Conservation (phyloP, 2,888 invertebrate species). For the Resseliella maxima region DNA sequence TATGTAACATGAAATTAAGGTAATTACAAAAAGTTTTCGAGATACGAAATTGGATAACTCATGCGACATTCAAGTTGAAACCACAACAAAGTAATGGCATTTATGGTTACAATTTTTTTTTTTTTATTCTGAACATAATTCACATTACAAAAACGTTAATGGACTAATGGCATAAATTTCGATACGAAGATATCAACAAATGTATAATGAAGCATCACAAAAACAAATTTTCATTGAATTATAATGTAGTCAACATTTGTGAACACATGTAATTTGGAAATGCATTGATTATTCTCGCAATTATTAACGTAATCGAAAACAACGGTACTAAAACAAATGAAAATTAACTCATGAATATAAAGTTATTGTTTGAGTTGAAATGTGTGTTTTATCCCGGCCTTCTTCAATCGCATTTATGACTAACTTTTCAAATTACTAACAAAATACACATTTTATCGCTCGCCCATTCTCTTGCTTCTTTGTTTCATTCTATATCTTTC, state of each 20-base stretch:
- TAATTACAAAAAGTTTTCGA: constrained; percentile 11
- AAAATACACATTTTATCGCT: background rate
- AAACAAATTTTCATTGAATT: background rate
- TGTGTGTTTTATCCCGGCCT: background rate
- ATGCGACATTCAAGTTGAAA: background rate
- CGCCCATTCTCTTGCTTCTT: background rate
- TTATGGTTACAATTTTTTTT: background rate
- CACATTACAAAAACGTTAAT: background rate
- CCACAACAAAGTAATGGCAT: background rate
- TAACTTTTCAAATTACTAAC: constrained; percentile 10
- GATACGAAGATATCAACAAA: constrained; percentile 3
- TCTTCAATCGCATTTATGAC: background rate
- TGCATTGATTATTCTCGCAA: background rate
- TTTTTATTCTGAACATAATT: background rate
- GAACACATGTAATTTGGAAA: background rate
- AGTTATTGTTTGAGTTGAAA: background rate
- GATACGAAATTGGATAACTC: background rate
- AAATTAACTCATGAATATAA: background rate
- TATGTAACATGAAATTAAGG: background rate
- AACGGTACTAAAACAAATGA: background rate
- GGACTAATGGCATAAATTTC: constrained; percentile 39
- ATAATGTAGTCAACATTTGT: background rate
- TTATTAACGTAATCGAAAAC: background rate
- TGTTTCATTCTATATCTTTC: no score
- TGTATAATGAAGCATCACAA: background rate